Percentiles rank a stretch among this genome's conserved stretches.
Conservation (phyloP, 2,888 invertebrate species). For the Callyntrura sp. region DNA sequence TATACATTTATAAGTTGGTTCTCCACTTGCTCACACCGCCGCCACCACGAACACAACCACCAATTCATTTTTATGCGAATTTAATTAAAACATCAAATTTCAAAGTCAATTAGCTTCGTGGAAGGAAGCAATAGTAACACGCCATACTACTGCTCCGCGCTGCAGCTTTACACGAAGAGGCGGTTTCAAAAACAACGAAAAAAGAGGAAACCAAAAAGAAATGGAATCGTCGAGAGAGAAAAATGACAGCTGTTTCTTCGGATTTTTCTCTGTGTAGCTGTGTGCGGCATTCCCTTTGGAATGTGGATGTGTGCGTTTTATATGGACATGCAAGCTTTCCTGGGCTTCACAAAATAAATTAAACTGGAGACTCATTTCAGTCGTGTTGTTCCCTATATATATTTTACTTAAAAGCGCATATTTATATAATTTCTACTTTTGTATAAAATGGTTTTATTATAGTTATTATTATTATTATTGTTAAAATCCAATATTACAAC, state of each 20-base stretch:
- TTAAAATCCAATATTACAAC: background rate
- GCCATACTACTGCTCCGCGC: too few relatives aligned
- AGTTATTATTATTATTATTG: background rate
- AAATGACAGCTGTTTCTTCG: constrained; percentile 72
- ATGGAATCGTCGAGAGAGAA: constrained; percentile 36
- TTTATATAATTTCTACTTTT: too few relatives aligned
- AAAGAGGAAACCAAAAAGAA: constrained; percentile 29
- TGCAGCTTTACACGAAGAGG: too few relatives aligned
- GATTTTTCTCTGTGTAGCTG: constrained; percentile 37
- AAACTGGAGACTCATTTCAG: constrained; percentile 28
- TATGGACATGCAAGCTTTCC: too few relatives aligned
- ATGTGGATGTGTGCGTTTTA: too few relatives aligned
- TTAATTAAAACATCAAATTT: constrained; percentile 78
- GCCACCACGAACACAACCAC: constrained; percentile 18
- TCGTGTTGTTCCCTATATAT: background rate
- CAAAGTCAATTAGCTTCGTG: constrained; percentile 71
- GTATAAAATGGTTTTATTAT: background rate
- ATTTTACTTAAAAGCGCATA: constrained; percentile 15
- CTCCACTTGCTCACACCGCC: constrained; percentile 15
- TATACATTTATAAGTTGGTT: constrained; percentile 59
- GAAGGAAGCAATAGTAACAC: constrained; percentile 38
- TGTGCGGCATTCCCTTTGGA: background rate
- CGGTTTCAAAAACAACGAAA: background rate
- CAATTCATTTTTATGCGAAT: constrained; percentile 77
- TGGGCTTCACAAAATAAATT: constrained; percentile 4